Evolutionary conservation across 2,113 vertebrate species (phyloP).

Genomic region (Callionymus lyra): DNA sequence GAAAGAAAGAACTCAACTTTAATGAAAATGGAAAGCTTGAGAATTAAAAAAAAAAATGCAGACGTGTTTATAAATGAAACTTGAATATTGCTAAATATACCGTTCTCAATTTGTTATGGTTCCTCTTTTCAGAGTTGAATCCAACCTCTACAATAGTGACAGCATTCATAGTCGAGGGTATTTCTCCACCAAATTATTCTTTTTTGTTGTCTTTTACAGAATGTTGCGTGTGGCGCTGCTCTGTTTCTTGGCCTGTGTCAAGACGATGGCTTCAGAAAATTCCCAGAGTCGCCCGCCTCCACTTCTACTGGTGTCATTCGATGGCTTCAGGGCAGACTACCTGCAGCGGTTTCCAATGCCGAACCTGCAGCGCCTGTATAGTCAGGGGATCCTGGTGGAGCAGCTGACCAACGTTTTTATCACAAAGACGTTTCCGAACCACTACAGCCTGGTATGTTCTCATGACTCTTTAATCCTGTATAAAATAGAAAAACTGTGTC

Average conservation of each 20-base stretch:
- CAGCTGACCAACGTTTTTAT: conserved; percentile 81
- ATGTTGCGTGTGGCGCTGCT: conserved; percentile 37
- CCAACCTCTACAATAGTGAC: too few species aligned
- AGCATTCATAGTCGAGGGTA: too few species aligned
- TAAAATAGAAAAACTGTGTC: too few species aligned
- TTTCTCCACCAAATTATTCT: neutral
- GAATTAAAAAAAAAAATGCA: too few species aligned
- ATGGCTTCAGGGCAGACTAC: conserved; percentile 94
- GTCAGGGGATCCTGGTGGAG: conserved; percentile 80
- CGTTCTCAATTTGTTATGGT: too few species aligned
- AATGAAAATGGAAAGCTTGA: too few species aligned
- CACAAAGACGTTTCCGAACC: conserved; percentile 97
- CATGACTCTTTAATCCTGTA: too few species aligned
- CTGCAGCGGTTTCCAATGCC: conserved; percentile 77
- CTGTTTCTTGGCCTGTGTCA: conserved; percentile 32
- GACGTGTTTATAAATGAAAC: too few species aligned
- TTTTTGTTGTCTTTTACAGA: conserved; percentile 11
- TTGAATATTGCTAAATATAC: too few species aligned
- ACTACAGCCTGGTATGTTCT: conserved; percentile 78
- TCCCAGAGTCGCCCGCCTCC: conserved; percentile 19
- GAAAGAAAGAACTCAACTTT: too few species aligned
- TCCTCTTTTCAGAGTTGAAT: too few species aligned
- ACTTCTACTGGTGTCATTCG: conserved; percentile 88
- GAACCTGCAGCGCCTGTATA: conserved; percentile 76
- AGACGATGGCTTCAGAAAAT: conserved; percentile 26